Conservation (phyloP, 2,888 invertebrate genomes). For the Zaprionus bogoriensis region DNA sequence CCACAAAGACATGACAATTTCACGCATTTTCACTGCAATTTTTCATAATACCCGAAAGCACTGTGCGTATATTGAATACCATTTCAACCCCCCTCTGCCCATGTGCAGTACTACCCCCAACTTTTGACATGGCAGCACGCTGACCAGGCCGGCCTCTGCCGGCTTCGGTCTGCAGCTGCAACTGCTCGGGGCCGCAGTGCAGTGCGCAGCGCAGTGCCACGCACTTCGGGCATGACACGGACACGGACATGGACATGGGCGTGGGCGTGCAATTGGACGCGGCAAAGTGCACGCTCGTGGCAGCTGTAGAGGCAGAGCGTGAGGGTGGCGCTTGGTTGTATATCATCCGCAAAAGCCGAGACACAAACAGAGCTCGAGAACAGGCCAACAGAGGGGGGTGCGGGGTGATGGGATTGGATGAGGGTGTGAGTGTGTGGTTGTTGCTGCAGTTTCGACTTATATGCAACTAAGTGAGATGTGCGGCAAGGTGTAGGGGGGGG, state of each 20-base stretch:
- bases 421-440: too few species aligned
- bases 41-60: background rate
- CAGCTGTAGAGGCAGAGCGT: background rate
- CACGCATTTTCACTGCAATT: background rate
- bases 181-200: background rate
- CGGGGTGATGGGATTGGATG: too few species aligned
- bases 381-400: background rate
- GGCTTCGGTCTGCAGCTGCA: background rate
- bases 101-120: background rate
- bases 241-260: too few species aligned
- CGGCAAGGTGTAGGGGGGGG: background rate
- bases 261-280: background rate
- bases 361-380: slow-evolving; percentile 16
- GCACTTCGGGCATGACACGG: too few species aligned
- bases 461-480: background rate
- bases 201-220: slow-evolving; percentile 31
- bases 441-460: too few species aligned
- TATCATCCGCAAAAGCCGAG: slow-evolving; percentile 8
- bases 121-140: background rate
- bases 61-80: background rate
- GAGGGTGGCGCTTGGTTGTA: background rate
- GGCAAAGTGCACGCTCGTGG: too few species aligned
- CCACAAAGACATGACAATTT: too few species aligned
- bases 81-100: background rate
- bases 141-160: background rate